Base-by-base conservation (phyloP, 2,113 vertebrate genomes). In the Corapipo altera region DNA sequence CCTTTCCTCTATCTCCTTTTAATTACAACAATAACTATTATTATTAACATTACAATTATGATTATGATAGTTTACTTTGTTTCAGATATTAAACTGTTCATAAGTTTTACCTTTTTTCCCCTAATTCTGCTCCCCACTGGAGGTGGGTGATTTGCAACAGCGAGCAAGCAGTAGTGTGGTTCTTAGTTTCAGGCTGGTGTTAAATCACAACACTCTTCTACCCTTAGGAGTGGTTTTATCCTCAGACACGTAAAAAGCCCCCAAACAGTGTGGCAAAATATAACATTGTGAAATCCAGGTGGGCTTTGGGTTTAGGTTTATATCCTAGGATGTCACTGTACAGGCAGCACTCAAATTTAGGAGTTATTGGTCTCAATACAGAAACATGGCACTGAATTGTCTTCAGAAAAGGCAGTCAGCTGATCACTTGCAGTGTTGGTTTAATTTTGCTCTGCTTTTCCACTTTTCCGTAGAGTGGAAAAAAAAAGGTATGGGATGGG, bases 71-170 rank as follows among this genome's bases (percentile, higher is more conserved):
- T 46, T 52, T 24, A 58, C 4, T 52, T 75, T 5, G 2, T 74
- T 59, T 75, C 46, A 21, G 28, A 24, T 54, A 61, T 46, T 61
- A 69, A 69, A 61, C n/a, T 55, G 11, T 23, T 30, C 24, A 55
- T 26, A 41, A 69, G 20, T 17, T 55, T 54, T 22, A 41, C 5
- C 8, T 14, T 55, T 75, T 52, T 33, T 10, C 4, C n/a, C 61
- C 41, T n/a, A 55, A 7, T 41, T 61, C n/a, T 54, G 22, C 19
- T 66, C 14, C 30, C 41, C n/a, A 2, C 26, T 27, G 14, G 24
- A 55, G 3, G 0, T 6, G 7, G 2, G 1, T 23, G 20, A 16
- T 27, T 14, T 21, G 22, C 5, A 7, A 43, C 22, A 32, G 35
- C 15, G 22, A 73, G 44, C 6, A 23, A 73, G 22, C 5, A 44